Conservation (phyloP, 2,888 invertebrate species). For the Drosophila ochracea region DNA sequence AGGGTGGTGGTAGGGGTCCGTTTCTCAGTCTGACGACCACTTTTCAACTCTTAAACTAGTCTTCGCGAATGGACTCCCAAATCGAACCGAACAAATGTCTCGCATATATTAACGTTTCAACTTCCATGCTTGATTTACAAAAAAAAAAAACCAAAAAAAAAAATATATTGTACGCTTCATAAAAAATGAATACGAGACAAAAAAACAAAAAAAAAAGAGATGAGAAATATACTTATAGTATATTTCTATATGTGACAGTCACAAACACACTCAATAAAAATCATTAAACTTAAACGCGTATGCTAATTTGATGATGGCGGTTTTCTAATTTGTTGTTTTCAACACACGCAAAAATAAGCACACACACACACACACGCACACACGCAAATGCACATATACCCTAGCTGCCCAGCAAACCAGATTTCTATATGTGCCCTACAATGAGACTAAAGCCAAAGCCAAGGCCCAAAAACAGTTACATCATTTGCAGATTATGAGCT, state of each 20-base stretch:
- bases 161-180: slow-evolving; percentile 62
- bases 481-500: slow-evolving; percentile 24
- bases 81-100: slow-evolving; percentile 38
- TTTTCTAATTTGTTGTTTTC: slow-evolving; percentile 71
- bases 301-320: slow-evolving; percentile 78
- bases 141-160: slow-evolving; percentile 19
- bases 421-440: slow-evolving; percentile 35
- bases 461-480: slow-evolving; percentile 46
- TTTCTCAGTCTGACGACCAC: slow-evolving; percentile 1
- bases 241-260: slow-evolving; percentile 20
- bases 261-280: slow-evolving; percentile 42
- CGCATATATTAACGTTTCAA: slow-evolving; percentile 66
- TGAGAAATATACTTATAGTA: slow-evolving; percentile 12
- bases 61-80: slow-evolving; percentile 48
- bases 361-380: background rate
- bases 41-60: slow-evolving; percentile 54
- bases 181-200: slow-evolving; percentile 61
- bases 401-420: slow-evolving; percentile 24
- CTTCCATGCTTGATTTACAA: slow-evolving; percentile 40
- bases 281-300: slow-evolving; percentile 75
- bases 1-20: background rate
- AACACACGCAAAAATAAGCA: slow-evolving; percentile 15
- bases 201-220: slow-evolving; percentile 2
- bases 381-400: slow-evolving; percentile 2
- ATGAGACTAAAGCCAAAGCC: slow-evolving; percentile 10